Evolutionary conservation across 2,888 invertebrate genomes (phyloP).

Genomic region (Quadroppia sp.): DNA sequence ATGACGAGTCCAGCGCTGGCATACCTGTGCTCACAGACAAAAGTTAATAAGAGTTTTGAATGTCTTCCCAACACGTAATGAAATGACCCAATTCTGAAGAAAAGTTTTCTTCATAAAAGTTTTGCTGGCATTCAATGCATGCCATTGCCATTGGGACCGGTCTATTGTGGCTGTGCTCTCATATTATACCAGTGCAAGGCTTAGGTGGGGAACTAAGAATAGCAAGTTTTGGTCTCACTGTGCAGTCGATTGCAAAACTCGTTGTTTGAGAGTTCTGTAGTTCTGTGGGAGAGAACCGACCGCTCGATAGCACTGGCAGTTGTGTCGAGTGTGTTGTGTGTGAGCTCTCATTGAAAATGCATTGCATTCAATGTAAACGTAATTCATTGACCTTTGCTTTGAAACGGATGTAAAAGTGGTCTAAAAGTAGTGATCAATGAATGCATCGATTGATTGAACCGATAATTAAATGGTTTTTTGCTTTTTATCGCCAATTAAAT

Average conservation of each 20-base stretch:
- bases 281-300: constrained; percentile 3
- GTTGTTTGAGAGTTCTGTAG: too few relatives aligned
- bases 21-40: not conserved
- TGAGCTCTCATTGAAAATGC: not conserved
- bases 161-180: not conserved
- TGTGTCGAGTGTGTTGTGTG: too few relatives aligned
- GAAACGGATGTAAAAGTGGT: constrained; percentile 34
- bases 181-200: not conserved
- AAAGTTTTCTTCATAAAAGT: not conserved
- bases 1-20: too few relatives aligned
- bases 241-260: not conserved
- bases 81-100: not conserved
- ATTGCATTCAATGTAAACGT: not conserved
- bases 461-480: too few relatives aligned
- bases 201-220: constrained; percentile 8
- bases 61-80: constrained; percentile 1
- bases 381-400: constrained; percentile 28
- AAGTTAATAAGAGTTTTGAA: not conserved
- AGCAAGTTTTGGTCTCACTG: not conserved
- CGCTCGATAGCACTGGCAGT: not conserved
- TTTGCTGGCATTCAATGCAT: not conserved
- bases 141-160: constrained; percentile 20
- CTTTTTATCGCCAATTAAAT: not conserved
- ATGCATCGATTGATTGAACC: not conserved
- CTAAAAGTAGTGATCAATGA: not conserved